Evolutionary conservation across 2,113 vertebrate species (phyloP), one percentile per base, ranked within the genome.

Genomic region (Psittacula cyanocephala): DNA sequence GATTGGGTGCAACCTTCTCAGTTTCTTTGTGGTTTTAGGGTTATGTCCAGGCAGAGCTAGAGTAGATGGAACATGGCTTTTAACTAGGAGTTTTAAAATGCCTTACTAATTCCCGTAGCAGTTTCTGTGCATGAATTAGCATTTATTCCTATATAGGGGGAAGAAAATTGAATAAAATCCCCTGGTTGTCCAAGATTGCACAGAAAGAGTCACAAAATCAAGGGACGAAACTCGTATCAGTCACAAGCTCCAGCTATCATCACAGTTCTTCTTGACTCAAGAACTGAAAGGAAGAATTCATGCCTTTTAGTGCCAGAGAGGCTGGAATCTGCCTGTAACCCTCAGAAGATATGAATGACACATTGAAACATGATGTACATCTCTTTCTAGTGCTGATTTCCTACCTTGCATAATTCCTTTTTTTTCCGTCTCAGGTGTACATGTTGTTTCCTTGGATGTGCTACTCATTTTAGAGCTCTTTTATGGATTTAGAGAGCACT

Each of bases 21-120:
- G 23, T 33, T 64, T 91, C 89, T 88, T 63, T 93, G 64, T 91
- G 82, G 79, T 70, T 91, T 93, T 67, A 88, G 80, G 71, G 86
- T 86, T 90, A 64, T 64, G 27, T 59, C 80, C 60, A 86, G 71
- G 28, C 47, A 84, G 77, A 82, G 10, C 35, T 70, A 52, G 39
- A 88, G 25, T 88, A 50, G 55, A 83, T 55, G 16, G 35, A 78
- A 52, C 55, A 62, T 15, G 43, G 43, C 12, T 91, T 88, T 86
- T 46, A 92, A 71, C 72, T 81, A 14, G 39, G 39, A 50, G 9
- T 71, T 64, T 78, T 35, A 52, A 87, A 96, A 83, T 27, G 10
- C 59, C 74, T 88, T 78, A 16, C 7, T 85, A 74, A 70, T 90
- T 79, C 22, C 10, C 13, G 14, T 78, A 68, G 55, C 6, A 71